Evolutionary conservation across 2,797 vertebrate genomes (phyloP).

Genomic region (Notolabrus celidotus): DNA sequence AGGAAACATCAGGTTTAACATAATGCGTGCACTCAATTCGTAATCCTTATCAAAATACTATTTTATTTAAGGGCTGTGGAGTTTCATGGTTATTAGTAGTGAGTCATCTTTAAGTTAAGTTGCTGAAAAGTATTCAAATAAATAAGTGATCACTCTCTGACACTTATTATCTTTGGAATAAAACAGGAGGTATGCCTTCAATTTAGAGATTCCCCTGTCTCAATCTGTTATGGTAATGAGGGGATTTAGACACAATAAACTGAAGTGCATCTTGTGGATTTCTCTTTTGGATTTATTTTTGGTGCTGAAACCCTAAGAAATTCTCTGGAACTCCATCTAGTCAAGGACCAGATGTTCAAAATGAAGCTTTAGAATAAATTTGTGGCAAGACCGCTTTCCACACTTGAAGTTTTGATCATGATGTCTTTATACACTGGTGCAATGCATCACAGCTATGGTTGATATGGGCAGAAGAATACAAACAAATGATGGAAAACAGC

Average conservation of each 20-base stretch:
- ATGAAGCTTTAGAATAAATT: slow-evolving; percentile 40
- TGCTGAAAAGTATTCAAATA: slow-evolving; percentile 19
- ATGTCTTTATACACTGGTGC: slow-evolving; percentile 19
- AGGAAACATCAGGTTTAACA: slow-evolving; percentile 4
- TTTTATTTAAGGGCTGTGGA: background rate
- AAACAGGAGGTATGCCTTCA: slow-evolving; percentile 57
- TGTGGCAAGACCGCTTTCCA: slow-evolving; percentile 28
- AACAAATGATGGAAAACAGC: background rate
- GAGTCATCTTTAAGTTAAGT: slow-evolving; percentile 20
- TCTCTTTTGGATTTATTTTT: slow-evolving; percentile 64
- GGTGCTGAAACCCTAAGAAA: slow-evolving; percentile 65
- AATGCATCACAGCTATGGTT: slow-evolving; percentile 18
- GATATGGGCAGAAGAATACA: slow-evolving; percentile 7
- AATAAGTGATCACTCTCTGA: slow-evolving; percentile 25
- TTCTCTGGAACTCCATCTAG: slow-evolving; percentile 47
- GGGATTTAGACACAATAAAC: slow-evolving; percentile 74
- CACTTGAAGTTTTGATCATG: slow-evolving; percentile 24
- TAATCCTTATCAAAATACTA: background rate
- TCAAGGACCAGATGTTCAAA: slow-evolving; percentile 70
- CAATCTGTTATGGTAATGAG: slow-evolving; percentile 78
- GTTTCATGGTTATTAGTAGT: background rate
- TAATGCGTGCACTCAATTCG: background rate
- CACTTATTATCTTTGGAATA: slow-evolving; percentile 25
- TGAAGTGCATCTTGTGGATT: slow-evolving; percentile 68
- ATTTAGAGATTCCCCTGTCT: slow-evolving; percentile 49